Percentiles rank a stretch among this genome's conserved stretches.
These are phyloP conservation scores for Copidosoma floridanum DNA, from an alignment of 1,140 invertebrate genomes.

Conservation along the genomic window DNA sequence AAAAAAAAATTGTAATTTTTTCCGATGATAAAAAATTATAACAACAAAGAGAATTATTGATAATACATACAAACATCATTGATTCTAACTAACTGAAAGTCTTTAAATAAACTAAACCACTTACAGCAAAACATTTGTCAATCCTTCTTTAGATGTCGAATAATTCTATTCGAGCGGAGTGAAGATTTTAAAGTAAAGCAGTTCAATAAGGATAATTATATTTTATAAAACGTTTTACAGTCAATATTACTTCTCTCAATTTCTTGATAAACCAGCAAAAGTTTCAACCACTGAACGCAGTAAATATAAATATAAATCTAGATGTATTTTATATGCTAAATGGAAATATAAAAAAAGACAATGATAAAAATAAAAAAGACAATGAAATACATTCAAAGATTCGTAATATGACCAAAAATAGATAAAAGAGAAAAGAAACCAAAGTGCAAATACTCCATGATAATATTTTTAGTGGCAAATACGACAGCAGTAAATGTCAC, in stretches of 20 bases:
- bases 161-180: conserved; percentile 12
- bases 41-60: no score
- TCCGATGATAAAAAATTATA: no score
- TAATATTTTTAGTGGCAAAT: conserved; percentile 26
- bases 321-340: conserved; percentile 24
- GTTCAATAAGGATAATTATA: conserved; percentile 20
- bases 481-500: background rate
- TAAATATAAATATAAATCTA: conserved; percentile 20
- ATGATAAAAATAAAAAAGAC: background rate
- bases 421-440: conserved; percentile 33
- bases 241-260: conserved; percentile 3
- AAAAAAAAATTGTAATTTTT: no score
- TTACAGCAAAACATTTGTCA: conserved; percentile 11
- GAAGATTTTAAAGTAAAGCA: conserved; percentile 14
- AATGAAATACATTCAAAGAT: conserved; percentile 27
- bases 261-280: conserved; percentile 15
- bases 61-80: no score
- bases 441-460: conserved; percentile 43
- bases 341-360: background rate
- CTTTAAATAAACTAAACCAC: background rate
- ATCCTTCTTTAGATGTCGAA: background rate
- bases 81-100: background rate
- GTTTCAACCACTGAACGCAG: conserved; percentile 13
- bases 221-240: conserved; percentile 23
- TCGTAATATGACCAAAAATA: conserved; percentile 42